Evolutionary conservation across 2,888 invertebrate genomes (phyloP), one percentile per base, ranked within the genome.

Genomic region (Lagria hirta): DNA sequence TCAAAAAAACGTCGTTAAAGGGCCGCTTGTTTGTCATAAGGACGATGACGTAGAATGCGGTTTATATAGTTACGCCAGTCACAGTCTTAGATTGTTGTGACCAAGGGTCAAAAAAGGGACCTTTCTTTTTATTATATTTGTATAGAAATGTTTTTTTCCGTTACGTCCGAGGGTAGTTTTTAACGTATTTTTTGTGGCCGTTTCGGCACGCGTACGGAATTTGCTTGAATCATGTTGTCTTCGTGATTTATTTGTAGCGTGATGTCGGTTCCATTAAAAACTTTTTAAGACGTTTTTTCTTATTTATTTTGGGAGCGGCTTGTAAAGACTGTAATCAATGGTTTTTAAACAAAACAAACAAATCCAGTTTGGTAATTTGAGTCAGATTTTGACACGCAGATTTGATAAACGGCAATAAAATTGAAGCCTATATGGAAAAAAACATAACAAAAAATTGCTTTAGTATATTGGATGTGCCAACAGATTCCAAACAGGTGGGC

Each of bases 161-260:
- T 37, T 37, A 28, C 14, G 21, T 26, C 4, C n/a, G n/a, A n/a
- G 12, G 26, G 27, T 36, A 27, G 35, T 26, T 37, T 37, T 37
- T 37, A 37, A 37, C 37, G 37, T 37, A 28, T 37, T 37, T 37
- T 37, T 37, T 37, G 37, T 17, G 28, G 37, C 27, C 28, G 37
- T 27, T 37, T 28, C 15, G 37, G 37, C 37, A 37, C 37, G 37
- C 16, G 37, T n/a, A 26, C 15, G 16, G 8, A 15, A 3, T 4
- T 5, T n/a, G 4, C 18, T 6, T 11, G 14, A 11, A 13, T 20
- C 20, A 30, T 21, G 8, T 17, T 16, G 17, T 3, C n/a, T 11
- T 3, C 28, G 2, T 20, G 30, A 30, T 30, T 30, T 30, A 8
- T 28, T 28, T 28, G 11, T 28, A 15, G 28, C 28, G 28, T 28